These are phyloP conservation scores for Acleris holmiana DNA, from an alignment of 2,888 invertebrate species.

Conservation along the genomic window DNA sequence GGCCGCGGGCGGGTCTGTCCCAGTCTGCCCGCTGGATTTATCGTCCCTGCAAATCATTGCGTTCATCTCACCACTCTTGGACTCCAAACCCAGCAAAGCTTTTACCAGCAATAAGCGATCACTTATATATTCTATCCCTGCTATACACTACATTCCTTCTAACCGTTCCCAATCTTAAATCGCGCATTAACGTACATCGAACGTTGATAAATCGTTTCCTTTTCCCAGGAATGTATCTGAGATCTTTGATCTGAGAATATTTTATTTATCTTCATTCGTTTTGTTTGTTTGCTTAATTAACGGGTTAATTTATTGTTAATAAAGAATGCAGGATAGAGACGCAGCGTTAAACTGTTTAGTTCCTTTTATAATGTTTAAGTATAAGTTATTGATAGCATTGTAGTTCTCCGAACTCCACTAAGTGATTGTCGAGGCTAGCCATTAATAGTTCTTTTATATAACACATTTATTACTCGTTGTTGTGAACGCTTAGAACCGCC, in stretches of 20 bases:
- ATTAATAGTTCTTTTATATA: conserved; percentile 26
- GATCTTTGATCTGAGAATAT: conserved; percentile 24
- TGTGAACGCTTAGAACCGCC: background rate
- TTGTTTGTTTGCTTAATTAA: conserved; percentile 28
- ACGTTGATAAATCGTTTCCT: conserved; percentile 29
- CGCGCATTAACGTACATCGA: conserved; percentile 13
- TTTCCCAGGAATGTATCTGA: conserved; percentile 19
- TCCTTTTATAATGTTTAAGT: conserved; percentile 37
- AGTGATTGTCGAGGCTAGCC: conserved; percentile 14
- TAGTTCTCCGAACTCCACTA: conserved; percentile 45
- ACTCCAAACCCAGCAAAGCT: conserved; percentile 45
- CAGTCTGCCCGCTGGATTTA: conserved; percentile 68
- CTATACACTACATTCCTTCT: conserved; percentile 6
- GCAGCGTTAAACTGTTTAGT: conserved; percentile 22
- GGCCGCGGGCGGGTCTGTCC: conserved; percentile 72
- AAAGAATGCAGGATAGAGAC: conserved; percentile 42
- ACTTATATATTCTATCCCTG: conserved; percentile 3
- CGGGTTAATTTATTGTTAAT: conserved; percentile 47
- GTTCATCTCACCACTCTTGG: conserved; percentile 58
- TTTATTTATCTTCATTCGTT: conserved; percentile 20
- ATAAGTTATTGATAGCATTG: conserved; percentile 45
- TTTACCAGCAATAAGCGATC: conserved; percentile 17
- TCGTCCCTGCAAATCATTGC: conserved; percentile 74
- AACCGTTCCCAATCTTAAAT: conserved; percentile 26
- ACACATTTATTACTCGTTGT: conserved; percentile 6